These are phyloP conservation scores for Philereme vetulata DNA, from an alignment of 2,888 invertebrate genomes.

Conservation along the genomic window DNA sequence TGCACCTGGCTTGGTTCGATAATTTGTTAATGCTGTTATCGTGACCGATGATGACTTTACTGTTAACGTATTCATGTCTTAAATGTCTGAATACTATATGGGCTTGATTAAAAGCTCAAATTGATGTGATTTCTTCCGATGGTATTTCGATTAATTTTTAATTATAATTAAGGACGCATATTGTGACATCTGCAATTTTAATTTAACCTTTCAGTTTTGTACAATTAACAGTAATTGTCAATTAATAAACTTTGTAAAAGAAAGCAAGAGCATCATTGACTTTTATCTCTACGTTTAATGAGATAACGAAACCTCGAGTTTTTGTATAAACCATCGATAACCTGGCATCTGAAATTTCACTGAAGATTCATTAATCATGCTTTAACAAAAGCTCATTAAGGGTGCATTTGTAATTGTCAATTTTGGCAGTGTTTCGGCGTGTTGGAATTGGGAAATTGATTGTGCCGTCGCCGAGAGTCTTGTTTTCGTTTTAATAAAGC, in stretches of 20 bases:
- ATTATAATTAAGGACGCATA: conserved; percentile 30
- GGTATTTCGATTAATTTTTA: conserved; percentile 32
- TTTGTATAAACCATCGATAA: conserved; percentile 28
- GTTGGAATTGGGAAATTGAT: conserved; percentile 38
- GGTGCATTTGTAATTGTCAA: conserved; percentile 77
- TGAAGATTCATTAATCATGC: conserved; percentile 70
- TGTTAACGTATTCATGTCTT: conserved; percentile 29
- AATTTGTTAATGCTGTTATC: conserved; percentile 42
- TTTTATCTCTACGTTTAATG: conserved; percentile 33
- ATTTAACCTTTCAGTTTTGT: conserved; percentile 34
- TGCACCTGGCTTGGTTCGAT: conserved; percentile 40
- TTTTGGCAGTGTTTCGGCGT: conserved; percentile 59
- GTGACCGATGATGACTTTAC: conserved; percentile 35
- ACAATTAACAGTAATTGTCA: conserved; percentile 29
- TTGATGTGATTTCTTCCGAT: conserved; percentile 25
- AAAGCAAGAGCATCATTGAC: conserved; percentile 28
- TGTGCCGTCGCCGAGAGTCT: conserved; percentile 45
- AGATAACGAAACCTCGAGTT: conserved; percentile 28
- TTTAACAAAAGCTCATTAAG: conserved; percentile 75
- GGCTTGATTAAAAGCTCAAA: conserved; percentile 43
- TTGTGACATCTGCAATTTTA: conserved; percentile 38
- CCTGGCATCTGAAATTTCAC: conserved; percentile 53
- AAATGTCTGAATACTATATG: conserved; percentile 19
- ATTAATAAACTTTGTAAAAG: conserved; percentile 32
- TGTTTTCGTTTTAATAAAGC: conserved; percentile 49